Evolutionary conservation across 2,113 vertebrate genomes (phyloP).

Genomic region (Malurus alboscapulatus): DNA sequence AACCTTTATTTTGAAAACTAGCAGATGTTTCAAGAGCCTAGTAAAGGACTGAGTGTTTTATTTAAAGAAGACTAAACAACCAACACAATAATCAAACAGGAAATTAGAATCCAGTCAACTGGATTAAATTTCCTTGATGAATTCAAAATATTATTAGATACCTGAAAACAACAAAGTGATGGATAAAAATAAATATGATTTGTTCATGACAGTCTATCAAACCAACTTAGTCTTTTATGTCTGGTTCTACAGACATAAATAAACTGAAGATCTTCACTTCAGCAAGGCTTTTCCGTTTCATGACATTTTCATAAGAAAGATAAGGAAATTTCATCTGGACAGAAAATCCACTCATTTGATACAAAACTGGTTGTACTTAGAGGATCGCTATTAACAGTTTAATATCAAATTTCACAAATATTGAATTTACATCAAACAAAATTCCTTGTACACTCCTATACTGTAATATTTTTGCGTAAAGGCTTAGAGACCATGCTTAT

Average conservation of each 20-base stretch:
- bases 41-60: neutral
- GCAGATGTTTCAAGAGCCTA: neutral
- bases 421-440: neutral
- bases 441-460: neutral
- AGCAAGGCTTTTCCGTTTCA: neutral
- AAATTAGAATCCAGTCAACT: neutral
- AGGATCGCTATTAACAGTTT: neutral
- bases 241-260: neutral
- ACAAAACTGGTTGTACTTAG: neutral
- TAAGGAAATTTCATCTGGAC: neutral
- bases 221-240: neutral
- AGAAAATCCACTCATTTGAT: neutral
- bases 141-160: neutral
- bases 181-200: neutral
- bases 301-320: neutral
- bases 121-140: neutral
- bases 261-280: neutral
- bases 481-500: neutral
- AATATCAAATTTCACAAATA: neutral
- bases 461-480: neutral
- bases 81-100: neutral
- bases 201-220: neutral
- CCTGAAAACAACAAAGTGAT: neutral
- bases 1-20: neutral
- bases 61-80: neutral